Conservation (phyloP, 2,888 invertebrate genomes). For the Azorinus chamasolen region DNA sequence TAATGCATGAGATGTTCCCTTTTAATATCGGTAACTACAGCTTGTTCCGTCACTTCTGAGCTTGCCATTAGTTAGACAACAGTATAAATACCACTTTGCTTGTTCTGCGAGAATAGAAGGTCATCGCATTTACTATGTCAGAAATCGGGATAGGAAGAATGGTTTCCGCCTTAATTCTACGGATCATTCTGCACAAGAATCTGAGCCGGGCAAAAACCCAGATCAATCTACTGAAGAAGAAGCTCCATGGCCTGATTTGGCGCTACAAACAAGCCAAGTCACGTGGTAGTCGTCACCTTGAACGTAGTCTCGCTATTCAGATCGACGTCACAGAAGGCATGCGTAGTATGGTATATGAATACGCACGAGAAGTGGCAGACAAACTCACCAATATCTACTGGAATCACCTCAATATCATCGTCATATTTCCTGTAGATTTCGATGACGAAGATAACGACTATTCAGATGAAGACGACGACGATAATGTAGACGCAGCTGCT, state of each 20-base stretch:
- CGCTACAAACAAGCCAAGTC: slow-evolving; percentile 33
- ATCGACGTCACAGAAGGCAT: slow-evolving; percentile 59
- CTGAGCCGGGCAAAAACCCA: slow-evolving; percentile 27
- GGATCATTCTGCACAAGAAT: slow-evolving; percentile 19
- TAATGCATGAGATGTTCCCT: too few relatives aligned
- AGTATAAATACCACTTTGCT: too few relatives aligned
- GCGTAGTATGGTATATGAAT: slow-evolving; percentile 43
- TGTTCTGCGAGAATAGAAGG: too few relatives aligned
- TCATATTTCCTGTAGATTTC: slow-evolving; percentile 45
- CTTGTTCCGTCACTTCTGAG: too few relatives aligned
- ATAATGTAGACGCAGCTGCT: slow-evolving; percentile 17
- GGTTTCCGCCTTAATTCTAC: not conserved
- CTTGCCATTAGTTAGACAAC: too few relatives aligned
- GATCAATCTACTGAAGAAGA: slow-evolving; percentile 35
- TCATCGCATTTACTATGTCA: too few relatives aligned
- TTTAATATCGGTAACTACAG: too few relatives aligned
- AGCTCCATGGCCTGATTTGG: slow-evolving; percentile 31
- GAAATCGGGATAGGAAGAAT: too few relatives aligned
- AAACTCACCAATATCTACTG: slow-evolving; percentile 44
- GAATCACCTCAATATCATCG: slow-evolving; percentile 27
- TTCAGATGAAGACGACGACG: slow-evolving; percentile 32
- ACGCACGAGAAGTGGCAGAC: slow-evolving; percentile 52
- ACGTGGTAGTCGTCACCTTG: slow-evolving; percentile 3
- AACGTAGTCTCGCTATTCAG: slow-evolving; percentile 38
- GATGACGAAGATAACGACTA: slow-evolving; percentile 50